These are phyloP conservation scores for Indri indri DNA, from an alignment of 2,113 vertebrate species.

Conservation along the genomic window DNA sequence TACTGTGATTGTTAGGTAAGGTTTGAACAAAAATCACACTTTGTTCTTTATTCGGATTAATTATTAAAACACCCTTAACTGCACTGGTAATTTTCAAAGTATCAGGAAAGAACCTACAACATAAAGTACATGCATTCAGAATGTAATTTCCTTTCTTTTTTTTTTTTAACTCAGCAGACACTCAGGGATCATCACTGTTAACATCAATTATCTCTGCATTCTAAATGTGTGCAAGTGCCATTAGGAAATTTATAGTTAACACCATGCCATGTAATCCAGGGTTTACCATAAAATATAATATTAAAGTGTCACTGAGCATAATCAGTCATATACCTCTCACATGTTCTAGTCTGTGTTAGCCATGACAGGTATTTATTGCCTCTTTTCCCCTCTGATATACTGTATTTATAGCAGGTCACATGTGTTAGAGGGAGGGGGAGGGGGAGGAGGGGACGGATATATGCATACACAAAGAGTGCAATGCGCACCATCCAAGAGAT, in stretches of 20 bases:
- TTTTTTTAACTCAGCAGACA: neutral
- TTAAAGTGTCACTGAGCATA: constrained; percentile 11
- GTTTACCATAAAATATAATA: constrained; percentile 47
- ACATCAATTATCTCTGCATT: neutral
- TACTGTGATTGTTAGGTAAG: neutral
- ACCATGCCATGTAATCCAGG: constrained; percentile 2
- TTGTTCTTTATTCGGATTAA: neutral
- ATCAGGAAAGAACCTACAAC: neutral
- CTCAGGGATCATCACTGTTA: neutral
- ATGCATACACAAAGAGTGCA: too few relatives aligned
- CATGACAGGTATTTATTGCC: constrained; percentile 29
- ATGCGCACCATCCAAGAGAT: too few relatives aligned
- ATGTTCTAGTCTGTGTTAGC: neutral
- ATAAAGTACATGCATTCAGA: neutral
- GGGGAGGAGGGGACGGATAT: too few relatives aligned
- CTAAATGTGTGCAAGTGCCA: neutral
- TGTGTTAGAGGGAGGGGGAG: too few relatives aligned
- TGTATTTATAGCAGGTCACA: neutral
- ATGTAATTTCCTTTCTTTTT: neutral
- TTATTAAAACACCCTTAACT: neutral
- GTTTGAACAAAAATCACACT: neutral
- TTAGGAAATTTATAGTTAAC: constrained; percentile 40
- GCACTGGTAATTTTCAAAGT: neutral
- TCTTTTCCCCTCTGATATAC: constrained; percentile 22
- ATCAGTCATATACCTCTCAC: neutral